A percentile compares a stretch with the other conserved stretches of the same genome.
Evolutionary conservation across 2,113 vertebrate species (phyloP).

Genomic region (Argyrosomus japonicus): DNA sequence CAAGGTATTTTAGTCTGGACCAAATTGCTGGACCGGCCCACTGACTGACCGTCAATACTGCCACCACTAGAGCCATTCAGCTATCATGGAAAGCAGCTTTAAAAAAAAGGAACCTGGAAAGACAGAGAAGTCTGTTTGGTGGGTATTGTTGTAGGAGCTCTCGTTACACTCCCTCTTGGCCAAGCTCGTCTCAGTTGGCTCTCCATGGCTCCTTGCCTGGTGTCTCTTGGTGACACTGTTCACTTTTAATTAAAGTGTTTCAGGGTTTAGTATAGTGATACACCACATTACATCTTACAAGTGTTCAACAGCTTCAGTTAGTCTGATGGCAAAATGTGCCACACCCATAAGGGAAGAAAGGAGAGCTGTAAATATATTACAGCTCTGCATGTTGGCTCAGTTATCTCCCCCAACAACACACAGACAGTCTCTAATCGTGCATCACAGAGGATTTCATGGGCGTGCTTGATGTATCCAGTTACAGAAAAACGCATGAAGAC

Average conservation of each 20-base stretch:
- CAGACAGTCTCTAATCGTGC: conserved; percentile 37
- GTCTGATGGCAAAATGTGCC: conserved; percentile 23
- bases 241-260: conserved; percentile 1
- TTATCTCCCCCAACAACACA: conserved; percentile 42
- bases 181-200: not conserved
- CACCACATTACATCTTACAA: conserved; percentile 2
- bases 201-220: not conserved
- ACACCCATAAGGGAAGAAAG: conserved; percentile 47
- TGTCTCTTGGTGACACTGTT: not conserved
- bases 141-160: not conserved
- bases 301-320: conserved; percentile 9
- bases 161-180: not conserved
- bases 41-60: not conserved
- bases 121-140: not conserved
- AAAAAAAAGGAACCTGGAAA: not conserved
- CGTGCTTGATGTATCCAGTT: conserved; percentile 74
- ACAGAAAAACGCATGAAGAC: conserved; percentile 65
- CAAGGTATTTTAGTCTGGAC: not conserved
- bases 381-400: conserved; percentile 20
- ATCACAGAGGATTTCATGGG: conserved; percentile 54
- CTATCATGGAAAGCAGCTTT: not conserved
- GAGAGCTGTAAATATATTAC: conserved; percentile 29
- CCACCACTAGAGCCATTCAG: not conserved
- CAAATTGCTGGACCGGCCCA: not conserved
- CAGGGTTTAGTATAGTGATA: not conserved